phyloP scores from a whole-genome alignment of 92 coral and sea anemone species.

The Zoanthus solanderi region DNA sequence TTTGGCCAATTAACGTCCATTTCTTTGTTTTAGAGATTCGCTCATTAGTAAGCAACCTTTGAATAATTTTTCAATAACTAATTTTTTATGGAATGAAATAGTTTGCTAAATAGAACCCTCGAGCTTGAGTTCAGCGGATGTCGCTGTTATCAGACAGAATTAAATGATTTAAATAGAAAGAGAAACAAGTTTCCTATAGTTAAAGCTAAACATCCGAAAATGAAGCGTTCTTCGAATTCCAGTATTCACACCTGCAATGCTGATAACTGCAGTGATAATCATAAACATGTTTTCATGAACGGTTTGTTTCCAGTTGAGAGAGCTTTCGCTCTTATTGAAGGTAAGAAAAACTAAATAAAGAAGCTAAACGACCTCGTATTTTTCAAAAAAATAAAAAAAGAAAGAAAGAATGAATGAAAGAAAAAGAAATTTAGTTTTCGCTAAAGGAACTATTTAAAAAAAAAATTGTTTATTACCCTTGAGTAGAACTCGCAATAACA shows the following conservation, averaged over 20 bases:
- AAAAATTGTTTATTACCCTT: not conserved
- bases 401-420: too few species aligned
- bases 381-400: not conserved
- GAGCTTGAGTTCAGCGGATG: not conserved
- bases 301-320: constrained; percentile 15
- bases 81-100: not conserved
- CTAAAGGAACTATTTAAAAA: not conserved
- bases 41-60: not conserved
- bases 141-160: not conserved
- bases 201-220: not conserved
- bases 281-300: constrained; percentile 25
- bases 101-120: not conserved
- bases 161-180: not conserved
- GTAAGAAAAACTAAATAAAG: not conserved
- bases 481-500: too few species aligned
- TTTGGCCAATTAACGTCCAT: constrained; percentile 6
- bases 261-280: constrained; percentile 3
- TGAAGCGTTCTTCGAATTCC: constrained; percentile 22
- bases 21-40: not conserved
- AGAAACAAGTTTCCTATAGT: not conserved
- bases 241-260: constrained; percentile 27
- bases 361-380: not conserved
- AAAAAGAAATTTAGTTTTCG: not conserved
- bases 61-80: not conserved
- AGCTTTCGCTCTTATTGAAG: constrained; percentile 42